These are phyloP conservation scores for Hycleus phaleratus DNA, from an alignment of 1,140 invertebrate genomes.

Conservation along the genomic window DNA sequence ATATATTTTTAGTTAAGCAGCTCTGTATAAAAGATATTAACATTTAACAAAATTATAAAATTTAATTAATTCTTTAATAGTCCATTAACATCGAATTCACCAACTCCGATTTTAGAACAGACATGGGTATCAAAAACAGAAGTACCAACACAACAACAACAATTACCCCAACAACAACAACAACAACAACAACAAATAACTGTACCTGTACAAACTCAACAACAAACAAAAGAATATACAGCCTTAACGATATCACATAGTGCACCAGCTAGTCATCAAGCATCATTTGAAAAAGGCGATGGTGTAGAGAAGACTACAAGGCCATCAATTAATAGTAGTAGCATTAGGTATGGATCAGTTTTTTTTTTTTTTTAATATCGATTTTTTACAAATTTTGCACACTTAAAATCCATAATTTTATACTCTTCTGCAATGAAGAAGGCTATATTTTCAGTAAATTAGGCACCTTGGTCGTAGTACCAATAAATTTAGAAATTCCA, in stretches of 20 bases:
- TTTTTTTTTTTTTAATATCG: too few relatives aligned
- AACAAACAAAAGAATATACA: conserved; percentile 31
- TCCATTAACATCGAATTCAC: conserved; percentile 48
- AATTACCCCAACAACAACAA: conserved; percentile 28
- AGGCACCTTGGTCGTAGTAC: too few relatives aligned
- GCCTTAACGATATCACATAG: conserved; percentile 38
- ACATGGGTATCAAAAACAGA: conserved; percentile 36
- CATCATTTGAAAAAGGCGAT: conserved; percentile 39
- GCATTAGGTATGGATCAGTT: conserved; percentile 6
- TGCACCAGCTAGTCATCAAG: conserved; percentile 38
- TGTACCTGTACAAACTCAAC: too few relatives aligned
- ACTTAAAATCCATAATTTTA: too few relatives aligned
- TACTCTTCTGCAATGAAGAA: too few relatives aligned
- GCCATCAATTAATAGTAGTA: conserved; percentile 16
- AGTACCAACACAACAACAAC: conserved; percentile 33
- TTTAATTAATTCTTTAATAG: conserved; percentile 33
- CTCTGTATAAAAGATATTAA: not conserved
- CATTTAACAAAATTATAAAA: not conserved
- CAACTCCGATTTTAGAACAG: conserved; percentile 40
- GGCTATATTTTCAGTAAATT: too few relatives aligned
- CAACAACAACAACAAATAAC: too few relatives aligned
- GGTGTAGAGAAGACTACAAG: conserved; percentile 30
- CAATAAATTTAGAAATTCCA: too few relatives aligned
- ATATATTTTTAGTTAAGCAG: not conserved
- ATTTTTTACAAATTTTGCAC: too few relatives aligned